Evolutionary conservation across 2,113 vertebrate genomes (phyloP), one percentile per base, ranked within the genome.

Genomic region (Meriones unguiculatus): DNA sequence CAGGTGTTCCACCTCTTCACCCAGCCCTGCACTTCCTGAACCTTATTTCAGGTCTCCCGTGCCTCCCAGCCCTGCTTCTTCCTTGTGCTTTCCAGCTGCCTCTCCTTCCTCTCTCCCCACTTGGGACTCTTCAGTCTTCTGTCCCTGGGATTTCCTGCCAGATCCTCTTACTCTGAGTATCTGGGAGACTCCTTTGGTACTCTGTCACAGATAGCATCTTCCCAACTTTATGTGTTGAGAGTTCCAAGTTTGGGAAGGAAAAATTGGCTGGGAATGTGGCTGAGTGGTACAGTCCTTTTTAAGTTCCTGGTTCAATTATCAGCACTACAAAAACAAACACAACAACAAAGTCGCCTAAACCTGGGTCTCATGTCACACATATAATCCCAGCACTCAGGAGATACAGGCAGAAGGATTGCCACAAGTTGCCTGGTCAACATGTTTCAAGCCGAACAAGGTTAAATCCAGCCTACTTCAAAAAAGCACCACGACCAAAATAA

Each of bases 1-100:
- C 46, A 24, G 73, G 32, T 30, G 1, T 4, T 12, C 1, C 2
- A 3, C 2, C 17, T 22, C 6, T 4, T 18, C 0, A 17, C 28
- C 30, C 8, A 14, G 3, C 8, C 64, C 84, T 57, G 7, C 67
- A 1, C 38, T 24, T 10, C 6, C 65, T 18, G 32, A 32, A 1
- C 0, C 30, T 57, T 9, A 5, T 5, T 1, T 32, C 4, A 3
- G 2, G 57, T 18, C 62, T 73, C 28, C 85, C 24, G 81, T 50
- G 46, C 59, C 46, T 46, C 59, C 57, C 4, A 3, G 4, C 70
- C 32, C 41, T 3, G 3, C 4, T 32, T 92, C 70, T 54, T 65
- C 64, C 70, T 65, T 6, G 4, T 7, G 59, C 52, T 54, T 82
- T 35, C 41, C 50, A 75, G 64, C 62, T 46, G 46, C 24, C 89